These are phyloP conservation scores for Epizoanthus stellaris DNA, from an alignment of 92 coral and sea anemone genomes.

Conservation along the genomic window DNA sequence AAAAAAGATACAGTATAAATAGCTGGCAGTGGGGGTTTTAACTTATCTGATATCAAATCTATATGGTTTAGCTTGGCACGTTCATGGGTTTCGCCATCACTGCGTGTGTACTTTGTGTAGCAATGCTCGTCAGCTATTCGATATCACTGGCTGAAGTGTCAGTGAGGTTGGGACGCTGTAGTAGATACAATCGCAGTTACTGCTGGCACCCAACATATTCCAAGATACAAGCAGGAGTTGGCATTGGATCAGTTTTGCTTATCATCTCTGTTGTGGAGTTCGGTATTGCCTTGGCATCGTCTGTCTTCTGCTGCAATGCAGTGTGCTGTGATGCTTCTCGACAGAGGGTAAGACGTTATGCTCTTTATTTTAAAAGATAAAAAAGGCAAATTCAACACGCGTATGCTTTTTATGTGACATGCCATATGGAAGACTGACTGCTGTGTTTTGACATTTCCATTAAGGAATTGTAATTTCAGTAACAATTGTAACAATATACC, in stretches of 20 bases:
- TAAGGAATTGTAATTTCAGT: too few relatives aligned
- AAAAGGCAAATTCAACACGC: too few relatives aligned
- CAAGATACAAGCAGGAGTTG: conserved; percentile 54
- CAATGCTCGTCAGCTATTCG: conserved; percentile 67
- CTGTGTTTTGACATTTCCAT: too few relatives aligned
- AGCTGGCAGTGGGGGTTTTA: too few relatives aligned
- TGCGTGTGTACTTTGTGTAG: conserved; percentile 62
- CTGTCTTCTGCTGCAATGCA: conserved; percentile 74
- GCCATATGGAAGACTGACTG: too few relatives aligned
- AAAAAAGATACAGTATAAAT: too few relatives aligned
- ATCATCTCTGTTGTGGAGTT: conserved; percentile 69
- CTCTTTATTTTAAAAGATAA: too few relatives aligned
- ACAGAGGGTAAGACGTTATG: neutral
- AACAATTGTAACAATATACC: too few relatives aligned
- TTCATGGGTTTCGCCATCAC: conserved; percentile 84
- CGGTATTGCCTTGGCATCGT: conserved; percentile 69
- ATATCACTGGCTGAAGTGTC: conserved; percentile 50
- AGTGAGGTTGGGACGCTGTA: conserved; percentile 7
- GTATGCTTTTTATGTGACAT: too few relatives aligned
- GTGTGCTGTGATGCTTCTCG: conserved; percentile 46
- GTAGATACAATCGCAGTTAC: too few relatives aligned
- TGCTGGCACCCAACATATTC: neutral
- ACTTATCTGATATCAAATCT: too few relatives aligned
- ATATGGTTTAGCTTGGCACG: conserved; percentile 65
- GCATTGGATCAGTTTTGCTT: conserved; percentile 55